phyloP scores from a whole-genome alignment of 1,140 invertebrate genomes.

The Brachionus plicatilis region DNA sequence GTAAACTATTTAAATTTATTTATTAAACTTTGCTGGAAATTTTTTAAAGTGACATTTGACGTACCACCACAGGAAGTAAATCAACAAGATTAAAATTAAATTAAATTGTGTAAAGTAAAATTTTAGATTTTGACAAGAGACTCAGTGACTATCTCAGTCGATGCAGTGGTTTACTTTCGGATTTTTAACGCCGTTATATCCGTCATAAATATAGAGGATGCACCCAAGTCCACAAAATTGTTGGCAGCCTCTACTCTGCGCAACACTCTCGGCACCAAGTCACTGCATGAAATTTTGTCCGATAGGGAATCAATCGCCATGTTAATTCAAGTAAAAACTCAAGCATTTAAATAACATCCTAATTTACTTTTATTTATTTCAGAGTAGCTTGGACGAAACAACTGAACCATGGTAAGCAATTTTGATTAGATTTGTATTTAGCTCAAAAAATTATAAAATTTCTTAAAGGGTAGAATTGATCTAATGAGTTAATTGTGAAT shows the following conservation, averaged over 20 bases:
- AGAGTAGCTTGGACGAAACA: conserved; percentile 40
- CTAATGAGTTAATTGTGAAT: neutral
- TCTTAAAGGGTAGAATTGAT: neutral
- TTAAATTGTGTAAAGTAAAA: neutral
- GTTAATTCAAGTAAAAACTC: conserved; percentile 11
- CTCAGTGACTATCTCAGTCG: conserved; percentile 42
- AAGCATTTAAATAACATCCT: neutral
- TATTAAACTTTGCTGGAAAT: neutral
- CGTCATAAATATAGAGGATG: conserved; percentile 42
- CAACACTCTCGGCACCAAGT: conserved; percentile 42
- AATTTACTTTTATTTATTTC: neutral
- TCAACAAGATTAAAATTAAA: neutral
- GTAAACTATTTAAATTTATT: conserved; percentile 65
- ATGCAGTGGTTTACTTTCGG: conserved; percentile 33
- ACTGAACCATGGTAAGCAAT: conserved; percentile 39
- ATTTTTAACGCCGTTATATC: conserved; percentile 13
- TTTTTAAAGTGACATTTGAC: conserved; percentile 40
- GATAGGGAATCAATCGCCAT: conserved; percentile 37
- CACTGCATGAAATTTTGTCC: conserved; percentile 42
- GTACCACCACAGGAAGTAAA: conserved; percentile 42
- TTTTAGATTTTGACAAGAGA: conserved; percentile 43
- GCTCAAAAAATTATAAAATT: neutral
- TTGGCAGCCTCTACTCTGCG: conserved; percentile 42
- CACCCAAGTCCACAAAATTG: conserved; percentile 40
- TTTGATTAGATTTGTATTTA: neutral